These are phyloP conservation scores for Panagrolaimus sp. DNA, from an alignment of 1,140 invertebrate species.

Conservation along the genomic window DNA sequence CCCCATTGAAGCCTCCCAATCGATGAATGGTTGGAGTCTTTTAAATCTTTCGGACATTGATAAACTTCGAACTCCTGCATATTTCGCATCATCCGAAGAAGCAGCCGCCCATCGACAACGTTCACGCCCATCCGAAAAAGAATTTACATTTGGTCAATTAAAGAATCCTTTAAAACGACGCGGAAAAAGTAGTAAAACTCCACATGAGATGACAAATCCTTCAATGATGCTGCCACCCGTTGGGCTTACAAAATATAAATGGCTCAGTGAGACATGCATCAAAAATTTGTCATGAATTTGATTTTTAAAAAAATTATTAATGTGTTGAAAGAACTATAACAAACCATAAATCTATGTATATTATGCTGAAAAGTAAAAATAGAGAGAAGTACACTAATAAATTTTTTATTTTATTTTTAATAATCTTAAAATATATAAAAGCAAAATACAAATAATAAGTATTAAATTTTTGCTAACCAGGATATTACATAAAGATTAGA, in stretches of 20 bases:
- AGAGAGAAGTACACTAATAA: no score
- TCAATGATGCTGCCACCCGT: not conserved
- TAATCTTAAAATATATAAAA: no score
- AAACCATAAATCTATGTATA: no score
- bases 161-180: not conserved
- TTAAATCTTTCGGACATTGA: constrained; percentile 9
- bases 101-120: not conserved
- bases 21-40: constrained; percentile 1
- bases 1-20: not conserved
- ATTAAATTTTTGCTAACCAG: no score
- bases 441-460: no score
- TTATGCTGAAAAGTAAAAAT: no score
- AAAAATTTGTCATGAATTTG: no score
- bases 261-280: constrained; percentile 2
- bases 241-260: constrained; percentile 9
- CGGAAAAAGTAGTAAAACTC: not conserved
- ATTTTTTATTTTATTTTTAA: no score
- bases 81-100: not conserved
- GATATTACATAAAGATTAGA: no score
- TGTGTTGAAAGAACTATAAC: no score
- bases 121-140: not conserved
- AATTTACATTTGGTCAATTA: not conserved
- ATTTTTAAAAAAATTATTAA: no score
- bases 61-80: not conserved
- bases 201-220: not conserved